Evolutionary conservation across 37 sponge, comb jelly and placozoan genomes (phyloP), one percentile per base, ranked within the genome.

Genomic region (Petrosia ficiformis): DNA sequence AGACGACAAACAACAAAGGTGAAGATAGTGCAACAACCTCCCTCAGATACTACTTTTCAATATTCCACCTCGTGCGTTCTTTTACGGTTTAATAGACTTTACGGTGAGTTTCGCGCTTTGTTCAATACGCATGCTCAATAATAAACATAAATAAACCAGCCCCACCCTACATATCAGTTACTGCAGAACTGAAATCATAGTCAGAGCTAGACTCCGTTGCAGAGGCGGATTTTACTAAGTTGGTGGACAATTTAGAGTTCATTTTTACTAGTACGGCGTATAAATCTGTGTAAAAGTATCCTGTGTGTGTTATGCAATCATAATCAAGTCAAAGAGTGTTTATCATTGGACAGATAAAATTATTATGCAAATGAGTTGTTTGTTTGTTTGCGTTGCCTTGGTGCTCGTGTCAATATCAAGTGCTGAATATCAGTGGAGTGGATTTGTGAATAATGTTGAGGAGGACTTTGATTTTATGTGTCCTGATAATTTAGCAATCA

Each of bases 401-500:
- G 72, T 39, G 24, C 28, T 71, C 21, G 6, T 38, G 42, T 48
- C 26, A 5, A 5, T 29, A 22, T 14, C 39, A 37, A 14, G 22
- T 19, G 39, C 69, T 6, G 4, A 19, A 3, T 2, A 39, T 1
- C 44, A 75, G 39, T 86, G 86, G 86, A 80, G 71, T 38, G 86
- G 86, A 21, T 84, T 77, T 57, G 70, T 67, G 42, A 89, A 89
- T 41, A 33, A 28, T 44, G 42, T 77, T 11, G 42, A 65, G 1
- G 67, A 25, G 35, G 44, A 38, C 0, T 44, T 89, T 31, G 48
- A 76, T 63, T 89, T 67, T 71, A 37, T 1, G 28, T 89, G 90
- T 38, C 84, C 90, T 21, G 42, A 44, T 1, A 30, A 68, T 48
- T 28, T 59, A 52, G 84, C 70, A 36, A n/a, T 84, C 1, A 67